Evolutionary conservation across 2,797 vertebrate genomes (phyloP).

Genomic region (Rhinatrema bivittatum): DNA sequence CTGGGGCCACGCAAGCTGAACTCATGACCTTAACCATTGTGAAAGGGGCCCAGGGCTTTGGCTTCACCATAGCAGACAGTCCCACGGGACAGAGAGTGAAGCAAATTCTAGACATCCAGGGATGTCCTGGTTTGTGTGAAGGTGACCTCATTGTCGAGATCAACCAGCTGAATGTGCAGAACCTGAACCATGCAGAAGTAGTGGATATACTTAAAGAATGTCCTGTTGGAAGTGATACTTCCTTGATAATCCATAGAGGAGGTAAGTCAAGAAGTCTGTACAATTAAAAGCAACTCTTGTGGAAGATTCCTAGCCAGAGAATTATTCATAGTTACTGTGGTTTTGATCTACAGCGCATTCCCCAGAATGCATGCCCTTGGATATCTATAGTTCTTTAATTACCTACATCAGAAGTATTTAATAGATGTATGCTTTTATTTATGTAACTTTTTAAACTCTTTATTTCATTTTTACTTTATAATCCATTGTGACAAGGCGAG

Average conservation of each 20-base stretch:
- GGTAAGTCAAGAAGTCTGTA: slow-evolving; percentile 68
- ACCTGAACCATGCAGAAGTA: slow-evolving; percentile 87
- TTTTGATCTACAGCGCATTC: too few species aligned
- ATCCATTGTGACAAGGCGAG: too few species aligned
- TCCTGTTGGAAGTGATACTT: slow-evolving; percentile 80
- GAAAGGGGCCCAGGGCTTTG: slow-evolving; percentile 91
- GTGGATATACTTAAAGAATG: slow-evolving; percentile 98
- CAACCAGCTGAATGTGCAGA: slow-evolving; percentile 88
- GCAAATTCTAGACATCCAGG: slow-evolving; percentile 92
- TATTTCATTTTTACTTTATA: too few species aligned
- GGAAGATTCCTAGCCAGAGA: slow-evolving; percentile 33
- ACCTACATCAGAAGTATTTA: too few species aligned
- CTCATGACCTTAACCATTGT: slow-evolving; percentile 92
- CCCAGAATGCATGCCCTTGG: too few species aligned
- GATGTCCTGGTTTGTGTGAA: slow-evolving; percentile 91
- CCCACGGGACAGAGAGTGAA: slow-evolving; percentile 90
- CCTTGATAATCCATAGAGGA: slow-evolving; percentile 88
- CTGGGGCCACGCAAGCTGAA: slow-evolving; percentile 87
- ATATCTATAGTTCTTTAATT: too few species aligned
- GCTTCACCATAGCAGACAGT: slow-evolving; percentile 95
- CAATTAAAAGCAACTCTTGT: slow-evolving; percentile 41
- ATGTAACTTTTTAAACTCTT: too few species aligned
- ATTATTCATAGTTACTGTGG: slow-evolving; percentile 29
- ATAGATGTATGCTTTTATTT: too few species aligned
- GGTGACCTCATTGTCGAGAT: slow-evolving; percentile 95